Base-by-base conservation (phyloP, 2,797 vertebrate genomes). In the Danio jaintianensis region DNA sequence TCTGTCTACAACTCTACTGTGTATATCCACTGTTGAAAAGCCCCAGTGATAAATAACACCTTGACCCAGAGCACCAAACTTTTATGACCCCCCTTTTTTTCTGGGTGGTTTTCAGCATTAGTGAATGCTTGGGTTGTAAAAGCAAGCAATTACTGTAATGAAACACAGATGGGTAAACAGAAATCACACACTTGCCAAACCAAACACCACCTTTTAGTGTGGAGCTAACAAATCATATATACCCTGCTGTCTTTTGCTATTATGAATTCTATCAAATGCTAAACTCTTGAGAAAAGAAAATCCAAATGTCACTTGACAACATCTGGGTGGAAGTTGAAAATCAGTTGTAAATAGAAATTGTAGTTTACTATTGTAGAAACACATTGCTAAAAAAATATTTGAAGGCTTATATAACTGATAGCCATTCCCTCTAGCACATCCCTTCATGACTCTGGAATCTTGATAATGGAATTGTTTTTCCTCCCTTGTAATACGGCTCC, bases 401-500 rank as follows among this genome's bases (percentile, higher is more conserved):
- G 10, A 29, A 36, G 10, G 36, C 69, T 71, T 47, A 45, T 75
- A 71, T 42, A 75, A 58, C 38, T 40, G 18, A 68, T 78, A 59
- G 63, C 50, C 12, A 38, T 71, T 77, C 42, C 80, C 36, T 62
- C 29, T 43, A n/a, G 56, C 67, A 10, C 13, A 64, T 56, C 36
- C 8, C 38, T 62, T 83, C 61, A 29, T 47, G 38, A 58, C 61
- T 50, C 45, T 50, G 71, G 83, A 79, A 84, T 72, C 67, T 82
- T 22, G n/a, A 48, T 71, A 42, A 71, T 42, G n/a, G 55, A 71
- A 48, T 55, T 42, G 75, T 47, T 66, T 71, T 64, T 29, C 13
- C 40, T 52, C 42, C 7, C 18, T 61, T 43, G 72, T 62, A 74
- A 73, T 40, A 72, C 29, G 29, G 52, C 58, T 80, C 61, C 56